phyloP scores from a whole-genome alignment of 2,113 vertebrate genomes.

The Pachypanchax playfairii region DNA sequence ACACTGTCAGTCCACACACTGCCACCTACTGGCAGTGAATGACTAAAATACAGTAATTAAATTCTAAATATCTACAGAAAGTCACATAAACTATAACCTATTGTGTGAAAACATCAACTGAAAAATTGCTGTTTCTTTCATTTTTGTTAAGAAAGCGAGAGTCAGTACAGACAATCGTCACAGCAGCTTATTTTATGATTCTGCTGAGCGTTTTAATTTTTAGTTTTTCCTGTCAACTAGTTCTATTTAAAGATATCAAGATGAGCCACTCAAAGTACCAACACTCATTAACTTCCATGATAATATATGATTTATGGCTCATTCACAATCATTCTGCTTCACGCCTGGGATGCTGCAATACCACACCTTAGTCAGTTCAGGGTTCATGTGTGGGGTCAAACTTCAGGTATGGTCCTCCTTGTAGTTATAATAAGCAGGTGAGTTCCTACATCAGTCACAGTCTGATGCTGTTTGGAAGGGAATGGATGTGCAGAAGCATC shows the following conservation, averaged over 20 bases:
- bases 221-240: background rate
- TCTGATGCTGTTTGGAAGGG: constrained; percentile 1
- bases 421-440: constrained; percentile 5
- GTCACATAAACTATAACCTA: no score
- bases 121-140: no score
- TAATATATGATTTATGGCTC: constrained; percentile 29
- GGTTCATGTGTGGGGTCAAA: constrained; percentile 43
- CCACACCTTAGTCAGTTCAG: constrained; percentile 36
- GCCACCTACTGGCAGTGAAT: no score
- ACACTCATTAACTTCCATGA: constrained; percentile 40
- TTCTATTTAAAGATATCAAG: background rate
- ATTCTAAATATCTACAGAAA: no score
- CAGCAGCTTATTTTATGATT: no score
- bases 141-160: no score
- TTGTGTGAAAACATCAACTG: no score
- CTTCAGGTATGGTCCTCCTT: constrained; percentile 4
- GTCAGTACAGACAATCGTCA: no score
- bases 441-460: constrained; percentile 1
- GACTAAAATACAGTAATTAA: no score
- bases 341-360: background rate
- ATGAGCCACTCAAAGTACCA: background rate
- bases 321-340: background rate
- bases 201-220: no score
- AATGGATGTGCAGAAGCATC: constrained; percentile 49
- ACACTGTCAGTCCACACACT: no score